Evolutionary conservation across 2,113 vertebrate genomes (phyloP).

Genomic region (Hepsetus odoe): DNA sequence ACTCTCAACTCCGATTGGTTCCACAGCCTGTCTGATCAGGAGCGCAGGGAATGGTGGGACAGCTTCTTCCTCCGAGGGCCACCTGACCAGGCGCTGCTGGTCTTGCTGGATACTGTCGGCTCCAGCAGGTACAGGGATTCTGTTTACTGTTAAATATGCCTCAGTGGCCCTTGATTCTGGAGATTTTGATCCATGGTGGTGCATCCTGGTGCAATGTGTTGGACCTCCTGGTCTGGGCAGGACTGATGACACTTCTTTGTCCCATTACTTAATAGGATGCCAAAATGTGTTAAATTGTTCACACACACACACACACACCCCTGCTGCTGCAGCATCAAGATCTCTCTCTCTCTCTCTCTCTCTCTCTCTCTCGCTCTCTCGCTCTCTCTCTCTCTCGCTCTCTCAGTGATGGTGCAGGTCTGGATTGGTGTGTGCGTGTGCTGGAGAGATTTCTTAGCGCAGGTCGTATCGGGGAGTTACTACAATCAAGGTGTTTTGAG

Average conservation of each 20-base stretch:
- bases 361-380: constrained; percentile 2
- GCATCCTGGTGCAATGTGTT: too few species aligned
- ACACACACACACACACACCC: too few species aligned
- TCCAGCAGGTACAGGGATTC: constrained; percentile 9
- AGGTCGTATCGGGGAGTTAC: constrained; percentile 70
- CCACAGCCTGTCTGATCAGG: constrained; percentile 57
- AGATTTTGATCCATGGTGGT: too few species aligned
- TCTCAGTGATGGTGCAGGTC: constrained; percentile 69
- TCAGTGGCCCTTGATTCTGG: too few species aligned
- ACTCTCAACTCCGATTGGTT: constrained; percentile 75
- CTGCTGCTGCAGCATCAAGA: too few species aligned
- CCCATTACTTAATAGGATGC: too few species aligned
- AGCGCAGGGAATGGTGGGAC: constrained; percentile 75
- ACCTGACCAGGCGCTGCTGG: constrained; percentile 80
- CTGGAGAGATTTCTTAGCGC: constrained; percentile 79
- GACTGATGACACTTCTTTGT: too few species aligned
- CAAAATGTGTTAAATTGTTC: too few species aligned
- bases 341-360: constrained; percentile 36
- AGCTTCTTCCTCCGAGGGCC: constrained; percentile 84
- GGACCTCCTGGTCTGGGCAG: too few species aligned
- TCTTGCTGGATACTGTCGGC: constrained; percentile 75
- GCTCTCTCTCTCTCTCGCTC: background rate
- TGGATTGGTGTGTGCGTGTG: constrained; percentile 66
- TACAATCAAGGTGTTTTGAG: constrained; percentile 79
- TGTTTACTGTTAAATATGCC: too few species aligned